phyloP scores from a whole-genome alignment of 2,888 invertebrate genomes.

The Ennomos fuscantarius region DNA sequence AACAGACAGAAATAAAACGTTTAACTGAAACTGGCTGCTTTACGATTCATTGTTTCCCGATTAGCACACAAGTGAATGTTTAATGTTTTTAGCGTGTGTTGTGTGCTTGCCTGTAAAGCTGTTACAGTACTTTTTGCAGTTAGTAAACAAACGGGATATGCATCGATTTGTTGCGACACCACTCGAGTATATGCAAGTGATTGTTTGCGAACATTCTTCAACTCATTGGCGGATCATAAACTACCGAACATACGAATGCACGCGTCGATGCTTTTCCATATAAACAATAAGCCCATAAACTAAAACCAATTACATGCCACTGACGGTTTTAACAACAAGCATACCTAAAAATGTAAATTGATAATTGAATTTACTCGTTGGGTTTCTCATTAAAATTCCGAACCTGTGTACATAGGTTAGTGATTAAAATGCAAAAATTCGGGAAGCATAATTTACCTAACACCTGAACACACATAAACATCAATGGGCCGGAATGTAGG shows the following conservation, averaged over 20 bases:
- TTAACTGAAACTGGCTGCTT: slow-evolving; percentile 29
- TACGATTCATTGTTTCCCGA: slow-evolving; percentile 38
- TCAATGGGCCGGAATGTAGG: slow-evolving; percentile 39
- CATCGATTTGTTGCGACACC: slow-evolving; percentile 39
- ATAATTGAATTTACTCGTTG: slow-evolving; percentile 35
- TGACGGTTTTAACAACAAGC: slow-evolving; percentile 49
- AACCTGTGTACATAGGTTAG: slow-evolving; percentile 19
- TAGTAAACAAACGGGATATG: slow-evolving; percentile 38
- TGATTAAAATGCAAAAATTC: slow-evolving; percentile 43
- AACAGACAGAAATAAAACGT: slow-evolving; percentile 22
- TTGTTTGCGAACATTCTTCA: slow-evolving; percentile 51
- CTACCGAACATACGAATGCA: slow-evolving; percentile 46
- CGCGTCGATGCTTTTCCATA: slow-evolving; percentile 61
- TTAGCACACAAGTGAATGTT: slow-evolving; percentile 35
- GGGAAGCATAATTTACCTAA: slow-evolving; percentile 34
- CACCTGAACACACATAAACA: slow-evolving; percentile 38
- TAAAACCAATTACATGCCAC: slow-evolving; percentile 78
- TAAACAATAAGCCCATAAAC: slow-evolving; percentile 69
- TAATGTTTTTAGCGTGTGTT: slow-evolving; percentile 35
- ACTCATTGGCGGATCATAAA: slow-evolving; percentile 57
- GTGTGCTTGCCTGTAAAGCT: slow-evolving; percentile 30
- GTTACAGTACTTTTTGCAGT: slow-evolving; percentile 33
- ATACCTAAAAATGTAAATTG: slow-evolving; percentile 44
- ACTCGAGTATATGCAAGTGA: slow-evolving; percentile 29
- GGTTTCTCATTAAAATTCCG: slow-evolving; percentile 37